phyloP scores from a whole-genome alignment of 2,113 vertebrate species.

The Meles meles region DNA sequence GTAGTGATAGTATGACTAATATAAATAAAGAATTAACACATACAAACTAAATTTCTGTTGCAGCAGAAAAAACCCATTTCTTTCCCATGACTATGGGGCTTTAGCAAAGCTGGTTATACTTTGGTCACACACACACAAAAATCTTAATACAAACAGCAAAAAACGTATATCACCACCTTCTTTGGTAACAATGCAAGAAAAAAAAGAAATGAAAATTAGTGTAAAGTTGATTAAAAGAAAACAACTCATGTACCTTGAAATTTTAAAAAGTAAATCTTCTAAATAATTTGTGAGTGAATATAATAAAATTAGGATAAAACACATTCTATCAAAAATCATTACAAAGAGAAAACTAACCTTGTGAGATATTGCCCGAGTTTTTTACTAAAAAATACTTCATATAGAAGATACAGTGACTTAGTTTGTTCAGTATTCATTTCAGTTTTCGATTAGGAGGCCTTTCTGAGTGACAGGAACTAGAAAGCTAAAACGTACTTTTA shows the following conservation, averaged over 20 bases:
- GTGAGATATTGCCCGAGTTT: neutral
- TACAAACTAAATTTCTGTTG: neutral
- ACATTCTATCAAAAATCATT: neutral
- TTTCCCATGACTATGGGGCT: neutral
- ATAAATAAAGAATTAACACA: neutral
- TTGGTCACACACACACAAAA: neutral
- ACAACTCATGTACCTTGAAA: neutral
- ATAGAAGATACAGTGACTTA: neutral
- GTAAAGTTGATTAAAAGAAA: neutral
- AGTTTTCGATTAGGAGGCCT: neutral
- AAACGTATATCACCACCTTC: neutral
- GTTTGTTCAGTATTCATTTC: neutral
- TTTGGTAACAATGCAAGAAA: neutral
- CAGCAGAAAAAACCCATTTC: neutral
- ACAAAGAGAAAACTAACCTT: neutral
- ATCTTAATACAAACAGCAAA: neutral
- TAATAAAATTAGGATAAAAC: neutral
- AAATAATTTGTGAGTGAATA: neutral
- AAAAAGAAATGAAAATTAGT: neutral
- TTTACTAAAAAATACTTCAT: neutral
- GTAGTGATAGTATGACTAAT: neutral
- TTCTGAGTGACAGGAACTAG: neutral
- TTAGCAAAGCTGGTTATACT: neutral
- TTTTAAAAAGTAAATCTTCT: neutral
- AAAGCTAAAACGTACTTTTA: neutral